These are phyloP conservation scores for Athalia cordata DNA, from an alignment of 2,888 invertebrate species.

Conservation along the genomic window DNA sequence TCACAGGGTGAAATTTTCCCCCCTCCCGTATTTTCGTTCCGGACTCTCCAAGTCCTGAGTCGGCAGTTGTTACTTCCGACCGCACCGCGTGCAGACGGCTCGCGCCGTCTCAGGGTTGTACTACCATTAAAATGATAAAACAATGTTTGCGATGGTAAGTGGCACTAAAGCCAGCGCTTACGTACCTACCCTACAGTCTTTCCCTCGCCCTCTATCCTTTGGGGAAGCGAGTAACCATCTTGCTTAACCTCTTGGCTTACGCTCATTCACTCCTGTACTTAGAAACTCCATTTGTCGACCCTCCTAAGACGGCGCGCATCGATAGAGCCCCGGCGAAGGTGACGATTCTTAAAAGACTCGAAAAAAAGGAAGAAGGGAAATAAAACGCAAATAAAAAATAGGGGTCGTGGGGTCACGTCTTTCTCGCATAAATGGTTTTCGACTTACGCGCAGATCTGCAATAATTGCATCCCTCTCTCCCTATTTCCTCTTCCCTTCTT, in stretches of 20 bases:
- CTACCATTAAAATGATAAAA: constrained; percentile 67
- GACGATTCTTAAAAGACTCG: constrained; percentile 25
- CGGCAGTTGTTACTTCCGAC: constrained; percentile 24
- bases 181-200: constrained; percentile 32
- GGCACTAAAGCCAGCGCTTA: constrained; percentile 66
- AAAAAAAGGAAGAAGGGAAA: constrained; percentile 10
- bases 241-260: constrained; percentile 62
- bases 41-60: background rate
- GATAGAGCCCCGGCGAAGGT: constrained; percentile 13
- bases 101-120: constrained; percentile 11
- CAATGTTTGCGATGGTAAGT: constrained; percentile 72
- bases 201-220: constrained; percentile 34
- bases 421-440: constrained; percentile 26
- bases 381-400: background rate
- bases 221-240: constrained; percentile 52
- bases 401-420: constrained; percentile 17
- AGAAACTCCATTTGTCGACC: constrained; percentile 39
- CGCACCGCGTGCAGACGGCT: constrained; percentile 24
- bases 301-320: background rate
- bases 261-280: constrained; percentile 58
- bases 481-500: constrained; percentile 14
- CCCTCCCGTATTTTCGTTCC: background rate
- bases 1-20: constrained; percentile 28
- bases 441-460: constrained; percentile 29
- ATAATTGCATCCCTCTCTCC: constrained; percentile 37